Evolutionary conservation across 2,113 vertebrate genomes (phyloP).

Genomic region (Eonycteris spelaea): DNA sequence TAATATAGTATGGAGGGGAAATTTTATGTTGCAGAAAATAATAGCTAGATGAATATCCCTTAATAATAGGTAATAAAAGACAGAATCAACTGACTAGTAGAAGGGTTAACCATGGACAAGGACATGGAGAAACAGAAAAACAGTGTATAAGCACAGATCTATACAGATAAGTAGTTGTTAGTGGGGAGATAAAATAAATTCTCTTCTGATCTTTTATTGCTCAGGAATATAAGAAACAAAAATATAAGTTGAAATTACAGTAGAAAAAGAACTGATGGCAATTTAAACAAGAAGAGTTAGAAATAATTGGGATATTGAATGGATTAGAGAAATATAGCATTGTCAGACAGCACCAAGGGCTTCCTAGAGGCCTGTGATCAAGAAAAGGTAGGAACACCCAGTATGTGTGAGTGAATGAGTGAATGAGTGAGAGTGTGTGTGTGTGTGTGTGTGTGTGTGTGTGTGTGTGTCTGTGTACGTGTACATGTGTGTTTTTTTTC

Average conservation of each 20-base stretch:
- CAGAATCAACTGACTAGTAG: neutral
- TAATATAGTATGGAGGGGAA: neutral
- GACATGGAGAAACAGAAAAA: neutral
- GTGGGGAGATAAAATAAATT: neutral
- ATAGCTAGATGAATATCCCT: neutral
- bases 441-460: neutral
- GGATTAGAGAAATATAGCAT: neutral
- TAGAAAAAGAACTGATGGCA: neutral
- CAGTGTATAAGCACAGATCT: neutral
- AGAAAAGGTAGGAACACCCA: neutral
- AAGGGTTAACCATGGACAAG: neutral
- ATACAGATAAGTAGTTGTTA: neutral
- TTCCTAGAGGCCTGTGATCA: neutral
- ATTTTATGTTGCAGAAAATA: neutral
- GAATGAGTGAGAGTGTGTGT: neutral
- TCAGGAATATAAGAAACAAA: neutral
- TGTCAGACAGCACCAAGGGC: neutral
- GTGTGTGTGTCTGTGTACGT: neutral
- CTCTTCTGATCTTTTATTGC: neutral
- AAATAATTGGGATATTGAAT: neutral
- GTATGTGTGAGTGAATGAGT: neutral
- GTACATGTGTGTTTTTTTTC: fast-evolving
- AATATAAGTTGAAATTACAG: neutral
- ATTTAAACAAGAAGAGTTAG: neutral
- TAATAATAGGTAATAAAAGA: neutral